phyloP scores from a whole-genome alignment of 2,113 vertebrate species.

The Rana temporaria region DNA sequence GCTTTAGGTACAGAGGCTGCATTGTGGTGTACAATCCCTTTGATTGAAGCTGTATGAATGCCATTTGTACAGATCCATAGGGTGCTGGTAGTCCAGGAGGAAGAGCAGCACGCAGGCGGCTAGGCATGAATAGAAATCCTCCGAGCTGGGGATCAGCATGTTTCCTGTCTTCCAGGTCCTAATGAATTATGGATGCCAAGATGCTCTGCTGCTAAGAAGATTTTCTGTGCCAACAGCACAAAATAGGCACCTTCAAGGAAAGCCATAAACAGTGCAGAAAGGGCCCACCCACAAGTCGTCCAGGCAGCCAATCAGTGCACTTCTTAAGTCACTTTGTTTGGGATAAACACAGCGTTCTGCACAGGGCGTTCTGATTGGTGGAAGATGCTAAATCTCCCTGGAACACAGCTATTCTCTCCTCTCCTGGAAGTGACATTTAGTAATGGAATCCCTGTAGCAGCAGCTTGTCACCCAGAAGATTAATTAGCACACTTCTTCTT shows the following conservation, averaged over 20 bases:
- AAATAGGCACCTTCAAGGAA: slow-evolving; percentile 84
- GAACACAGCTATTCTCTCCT: slow-evolving; percentile 58
- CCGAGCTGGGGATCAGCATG: slow-evolving; percentile 77
- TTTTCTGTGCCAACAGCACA: slow-evolving; percentile 81
- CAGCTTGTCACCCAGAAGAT: slow-evolving; percentile 59
- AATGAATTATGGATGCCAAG: slow-evolving; percentile 89
- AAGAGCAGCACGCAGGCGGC: slow-evolving; percentile 65
- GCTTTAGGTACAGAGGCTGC: slow-evolving; percentile 66
- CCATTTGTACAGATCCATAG: slow-evolving; percentile 75
- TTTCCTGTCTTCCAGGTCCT: slow-evolving; percentile 73
- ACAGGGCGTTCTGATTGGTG: slow-evolving; percentile 75
- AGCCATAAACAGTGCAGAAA: slow-evolving; percentile 72
- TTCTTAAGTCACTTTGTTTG: slow-evolving; percentile 54
- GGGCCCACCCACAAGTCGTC: slow-evolving; percentile 72
- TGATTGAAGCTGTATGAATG: slow-evolving; percentile 66
- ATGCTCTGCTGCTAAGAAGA: slow-evolving; percentile 81
- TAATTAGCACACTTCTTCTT: slow-evolving; percentile 56
- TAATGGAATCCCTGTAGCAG: slow-evolving; percentile 65
- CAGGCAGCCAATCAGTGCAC: slow-evolving; percentile 77
- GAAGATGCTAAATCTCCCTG: slow-evolving; percentile 65
- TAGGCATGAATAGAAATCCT: slow-evolving; percentile 68
- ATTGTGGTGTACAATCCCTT: slow-evolving; percentile 67
- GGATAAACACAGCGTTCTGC: slow-evolving; percentile 58
- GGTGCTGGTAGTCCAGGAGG: slow-evolving; percentile 65
- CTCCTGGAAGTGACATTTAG: slow-evolving; percentile 66